Conservation (phyloP, 2,113 vertebrate genomes). For the Theristicus caerulescens region DNA sequence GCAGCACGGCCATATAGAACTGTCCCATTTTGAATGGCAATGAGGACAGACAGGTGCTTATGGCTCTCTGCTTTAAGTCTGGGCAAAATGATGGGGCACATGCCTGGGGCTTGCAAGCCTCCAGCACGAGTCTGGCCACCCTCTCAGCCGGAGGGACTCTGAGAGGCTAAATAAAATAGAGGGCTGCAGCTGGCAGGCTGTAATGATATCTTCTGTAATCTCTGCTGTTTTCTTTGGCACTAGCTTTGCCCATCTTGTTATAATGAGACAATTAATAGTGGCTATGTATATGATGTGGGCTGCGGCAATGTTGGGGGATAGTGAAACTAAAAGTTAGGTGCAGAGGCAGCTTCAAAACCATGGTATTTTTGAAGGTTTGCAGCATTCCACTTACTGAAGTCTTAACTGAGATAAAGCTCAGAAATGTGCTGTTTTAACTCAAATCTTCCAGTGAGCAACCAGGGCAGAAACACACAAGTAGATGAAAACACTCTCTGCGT, state of each 20-base stretch:
- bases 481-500: not conserved
- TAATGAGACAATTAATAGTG: not conserved
- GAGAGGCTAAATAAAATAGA: not conserved
- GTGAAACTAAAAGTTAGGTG: not conserved
- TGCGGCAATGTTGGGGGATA: not conserved
- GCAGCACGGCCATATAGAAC: not conserved
- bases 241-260: not conserved
- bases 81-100: not conserved
- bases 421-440: not conserved
- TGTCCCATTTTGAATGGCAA: not conserved
- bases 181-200: not conserved
- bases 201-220: not conserved
- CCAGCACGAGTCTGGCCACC: rapidly evolving
- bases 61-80: not conserved
- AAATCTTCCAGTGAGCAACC: not conserved
- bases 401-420: not conserved
- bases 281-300: not conserved
- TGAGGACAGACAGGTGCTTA: not conserved
- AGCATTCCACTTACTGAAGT: not conserved
- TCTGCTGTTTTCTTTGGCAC: not conserved
- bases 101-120: not conserved
- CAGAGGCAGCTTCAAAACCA: not conserved
- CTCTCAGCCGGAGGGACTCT: not conserved
- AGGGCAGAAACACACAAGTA: not conserved
- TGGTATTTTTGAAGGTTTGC: not conserved